These are phyloP conservation scores for Panulirus ornatus DNA, from an alignment of 1,140 invertebrate genomes.

Conservation along the genomic window DNA sequence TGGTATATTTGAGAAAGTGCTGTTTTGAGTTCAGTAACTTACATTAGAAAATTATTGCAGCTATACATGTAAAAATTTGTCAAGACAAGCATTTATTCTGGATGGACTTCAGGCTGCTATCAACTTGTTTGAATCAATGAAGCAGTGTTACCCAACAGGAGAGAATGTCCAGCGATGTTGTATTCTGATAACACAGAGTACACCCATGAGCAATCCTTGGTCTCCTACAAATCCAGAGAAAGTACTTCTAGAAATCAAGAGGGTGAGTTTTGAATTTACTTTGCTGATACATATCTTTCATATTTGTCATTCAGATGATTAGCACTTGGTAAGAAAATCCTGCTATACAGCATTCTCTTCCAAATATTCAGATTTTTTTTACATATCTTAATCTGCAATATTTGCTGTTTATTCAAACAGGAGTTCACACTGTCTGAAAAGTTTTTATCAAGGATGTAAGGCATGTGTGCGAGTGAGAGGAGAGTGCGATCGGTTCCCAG, in stretches of 20 bases:
- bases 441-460: too few relatives aligned
- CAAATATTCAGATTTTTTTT: too few relatives aligned
- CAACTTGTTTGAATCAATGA: constrained; percentile 61
- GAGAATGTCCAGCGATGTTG: constrained; percentile 56
- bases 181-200: constrained; percentile 57
- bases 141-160: not conserved
- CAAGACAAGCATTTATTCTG: constrained; percentile 60
- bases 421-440: too few relatives aligned
- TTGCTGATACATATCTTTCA: too few relatives aligned
- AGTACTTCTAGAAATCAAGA: constrained; percentile 52
- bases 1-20: not conserved
- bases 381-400: too few relatives aligned
- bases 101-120: constrained; percentile 61
- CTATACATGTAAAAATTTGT: constrained; percentile 54
- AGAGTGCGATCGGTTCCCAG: too few relatives aligned
- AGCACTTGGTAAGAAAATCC: too few relatives aligned
- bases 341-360: too few relatives aligned
- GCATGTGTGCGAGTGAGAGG: too few relatives aligned
- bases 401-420: too few relatives aligned
- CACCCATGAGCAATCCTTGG: constrained; percentile 64
- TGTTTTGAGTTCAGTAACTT: not conserved
- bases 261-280: constrained; percentile 28
- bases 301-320: too few relatives aligned
- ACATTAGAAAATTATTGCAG: too few relatives aligned
- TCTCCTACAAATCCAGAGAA: constrained; percentile 60